Percentiles rank a stretch among this genome's conserved stretches.
Evolutionary conservation across 2,113 vertebrate genomes (phyloP).

Genomic region (Gambusia holbrooki): DNA sequence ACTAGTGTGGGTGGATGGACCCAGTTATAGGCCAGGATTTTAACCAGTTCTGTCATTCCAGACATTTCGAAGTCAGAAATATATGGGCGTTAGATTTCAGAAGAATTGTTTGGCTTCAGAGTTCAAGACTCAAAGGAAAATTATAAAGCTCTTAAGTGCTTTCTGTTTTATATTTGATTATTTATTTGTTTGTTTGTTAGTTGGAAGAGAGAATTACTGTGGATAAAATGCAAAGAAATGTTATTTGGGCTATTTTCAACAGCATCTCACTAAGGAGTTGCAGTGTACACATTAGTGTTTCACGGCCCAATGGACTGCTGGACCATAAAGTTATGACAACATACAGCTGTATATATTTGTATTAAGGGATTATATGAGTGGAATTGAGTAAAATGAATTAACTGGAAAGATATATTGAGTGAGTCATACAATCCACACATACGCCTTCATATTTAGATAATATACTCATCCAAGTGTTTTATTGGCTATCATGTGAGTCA

Average conservation of each 20-base stretch:
- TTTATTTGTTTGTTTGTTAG: conserved; percentile 14
- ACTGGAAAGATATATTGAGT: not conserved
- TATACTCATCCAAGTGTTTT: conserved; percentile 3
- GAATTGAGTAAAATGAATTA: not conserved
- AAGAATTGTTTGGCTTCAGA: conserved; percentile 13
- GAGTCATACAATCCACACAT: not conserved
- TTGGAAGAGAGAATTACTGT: not conserved
- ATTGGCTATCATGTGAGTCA: conserved; percentile 9
- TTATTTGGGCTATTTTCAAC: not conserved
- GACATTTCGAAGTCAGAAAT: conserved; percentile 26
- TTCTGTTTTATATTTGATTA: conserved; percentile 3
- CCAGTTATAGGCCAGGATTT: not conserved
- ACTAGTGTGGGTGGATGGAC: not conserved
- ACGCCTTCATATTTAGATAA: not conserved
- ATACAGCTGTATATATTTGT: not conserved
- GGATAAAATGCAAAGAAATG: not conserved
- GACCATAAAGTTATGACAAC: not conserved
- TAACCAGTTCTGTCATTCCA: not conserved
- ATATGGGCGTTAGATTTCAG: conserved; percentile 8
- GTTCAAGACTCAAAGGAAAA: conserved; percentile 52
- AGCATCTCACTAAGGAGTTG: no score
- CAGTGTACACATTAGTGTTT: not conserved
- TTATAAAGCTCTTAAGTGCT: conserved; percentile 1
- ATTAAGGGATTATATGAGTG: not conserved
- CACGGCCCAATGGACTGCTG: not conserved